Base-by-base conservation (phyloP, 2,888 invertebrate genomes). In the Acanthacorydalis orientalis region DNA sequence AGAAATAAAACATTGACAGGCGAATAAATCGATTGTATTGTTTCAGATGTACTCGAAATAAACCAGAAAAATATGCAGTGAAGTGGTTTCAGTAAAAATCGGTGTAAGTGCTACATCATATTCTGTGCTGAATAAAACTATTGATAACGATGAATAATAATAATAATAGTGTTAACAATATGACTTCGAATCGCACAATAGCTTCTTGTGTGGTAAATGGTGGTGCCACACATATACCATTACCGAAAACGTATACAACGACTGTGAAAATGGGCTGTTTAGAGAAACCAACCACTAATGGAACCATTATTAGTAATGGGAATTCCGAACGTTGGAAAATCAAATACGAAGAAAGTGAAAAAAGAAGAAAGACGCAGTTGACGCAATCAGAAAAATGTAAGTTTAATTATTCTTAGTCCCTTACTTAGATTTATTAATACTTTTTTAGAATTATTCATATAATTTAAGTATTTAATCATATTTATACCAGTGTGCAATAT, bases 321-420 rank as follows among this genome's bases (percentile, higher is more conserved):
- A 69, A 69, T 60, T 69, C 69, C 45, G 72, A 73, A 59, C 71
- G 72, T 60, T 83, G 81, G 82, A 80, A 77, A 67, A 68, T 64
- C 52, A 78, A 77, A 67, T 82, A 73, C 61, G 82, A 83, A 57
- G 83, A 83, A 41, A 72, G 77, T 7, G 83, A 83, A 61, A 72
- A 75, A 57, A 77, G 74, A 61, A 70, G 81, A 62, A 82, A 81
- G 63, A 62, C 72, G 43, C 64, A 80, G 55, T 69, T 82, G 45
- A 72, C 77, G 52, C 77, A 80, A 63, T 74, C 75, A 51, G 83
- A 83, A 69, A 77, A 79, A 71, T 75, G 83, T 83, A 63, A 70
- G 73, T 68, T 53, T 49, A 46, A 39, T 43, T 42, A 14, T 34
- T 41, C 23, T 31, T 37, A 16, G 9, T 16, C 15, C 16, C 2